Percentiles rank a stretch among this genome's conserved stretches.
Conservation (phyloP, 2,113 vertebrate species). For the Aepyceros melampus region DNA sequence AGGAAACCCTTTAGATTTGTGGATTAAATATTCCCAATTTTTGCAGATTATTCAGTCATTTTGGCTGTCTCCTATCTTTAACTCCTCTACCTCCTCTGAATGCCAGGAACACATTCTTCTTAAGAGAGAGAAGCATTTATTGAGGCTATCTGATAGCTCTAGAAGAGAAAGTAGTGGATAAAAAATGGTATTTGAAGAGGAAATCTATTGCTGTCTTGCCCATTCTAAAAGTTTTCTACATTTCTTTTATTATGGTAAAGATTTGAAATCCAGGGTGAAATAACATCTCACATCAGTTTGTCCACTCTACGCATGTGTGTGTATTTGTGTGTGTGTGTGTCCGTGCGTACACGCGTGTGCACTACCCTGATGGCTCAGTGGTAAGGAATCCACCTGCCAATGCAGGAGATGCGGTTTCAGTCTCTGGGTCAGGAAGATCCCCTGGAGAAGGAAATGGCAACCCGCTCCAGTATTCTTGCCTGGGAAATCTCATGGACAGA, state of each 20-base stretch:
- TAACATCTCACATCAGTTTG: neutral
- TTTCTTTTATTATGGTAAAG: neutral
- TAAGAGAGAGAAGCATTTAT: neutral
- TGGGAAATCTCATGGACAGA: neutral
- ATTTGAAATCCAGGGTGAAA: neutral
- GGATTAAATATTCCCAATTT: neutral
- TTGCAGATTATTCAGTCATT: neutral
- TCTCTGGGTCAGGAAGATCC: neutral
- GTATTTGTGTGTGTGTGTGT: neutral
- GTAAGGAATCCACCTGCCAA: neutral
- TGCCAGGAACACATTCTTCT: neutral
- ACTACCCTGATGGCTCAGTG: neutral
- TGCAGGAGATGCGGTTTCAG: neutral
- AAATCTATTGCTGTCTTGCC: neutral
- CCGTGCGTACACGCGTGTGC: too few species aligned
- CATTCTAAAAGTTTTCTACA: neutral
- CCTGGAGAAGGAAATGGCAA: neutral
- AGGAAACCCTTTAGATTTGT: constrained; percentile 7
- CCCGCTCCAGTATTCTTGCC: neutral
- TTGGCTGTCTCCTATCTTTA: neutral
- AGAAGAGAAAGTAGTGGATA: neutral
- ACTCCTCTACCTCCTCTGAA: neutral
- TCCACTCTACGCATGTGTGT: neutral
- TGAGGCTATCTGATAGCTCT: neutral
- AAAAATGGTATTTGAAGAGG: neutral